A percentile compares a stretch with the other conserved stretches of the same genome.
phyloP scores from a whole-genome alignment of 2,113 vertebrate genomes.

The Loxodonta africana region DNA sequence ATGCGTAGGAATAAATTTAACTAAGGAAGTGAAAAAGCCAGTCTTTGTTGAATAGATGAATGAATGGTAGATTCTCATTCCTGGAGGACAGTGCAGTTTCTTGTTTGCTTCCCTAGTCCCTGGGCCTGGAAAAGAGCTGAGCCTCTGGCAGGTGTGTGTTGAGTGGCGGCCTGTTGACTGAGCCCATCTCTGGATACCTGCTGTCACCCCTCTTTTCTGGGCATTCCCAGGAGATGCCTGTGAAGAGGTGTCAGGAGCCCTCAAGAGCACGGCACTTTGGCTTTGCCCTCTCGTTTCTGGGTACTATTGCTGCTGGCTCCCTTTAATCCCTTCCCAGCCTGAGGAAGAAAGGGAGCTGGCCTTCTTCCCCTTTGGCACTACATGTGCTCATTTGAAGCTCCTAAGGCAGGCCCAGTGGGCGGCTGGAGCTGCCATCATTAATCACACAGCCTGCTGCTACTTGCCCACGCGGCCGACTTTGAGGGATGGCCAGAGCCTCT shows the following conservation, averaged over 20 bases:
- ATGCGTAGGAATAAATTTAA: background rate
- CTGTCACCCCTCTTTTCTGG: background rate
- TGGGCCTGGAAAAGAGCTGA: background rate
- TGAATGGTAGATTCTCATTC: background rate
- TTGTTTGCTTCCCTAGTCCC: background rate
- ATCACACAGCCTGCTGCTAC: conserved; percentile 56
- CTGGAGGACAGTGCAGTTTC: background rate
- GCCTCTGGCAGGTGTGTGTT: background rate
- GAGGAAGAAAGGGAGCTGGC: conserved; percentile 50
- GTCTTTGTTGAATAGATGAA: background rate
- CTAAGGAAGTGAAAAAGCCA: background rate
- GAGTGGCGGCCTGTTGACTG: background rate
- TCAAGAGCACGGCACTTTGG: background rate
- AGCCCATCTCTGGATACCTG: background rate
- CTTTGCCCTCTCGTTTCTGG: background rate
- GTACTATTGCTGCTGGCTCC: background rate
- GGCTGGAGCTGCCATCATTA: background rate
- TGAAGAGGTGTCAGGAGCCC: background rate
- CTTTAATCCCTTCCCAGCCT: background rate
- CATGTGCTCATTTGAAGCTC: background rate
- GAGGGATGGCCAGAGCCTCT: conserved; percentile 72
- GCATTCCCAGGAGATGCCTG: background rate
- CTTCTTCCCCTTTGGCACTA: conserved; percentile 51
- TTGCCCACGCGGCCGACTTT: conserved; percentile 73
- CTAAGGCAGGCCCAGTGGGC: conserved; percentile 53